Evolutionary conservation across 2,797 vertebrate genomes (phyloP), one percentile per base, ranked within the genome.

Genomic region (Dicrostonyx torquatus): DNA sequence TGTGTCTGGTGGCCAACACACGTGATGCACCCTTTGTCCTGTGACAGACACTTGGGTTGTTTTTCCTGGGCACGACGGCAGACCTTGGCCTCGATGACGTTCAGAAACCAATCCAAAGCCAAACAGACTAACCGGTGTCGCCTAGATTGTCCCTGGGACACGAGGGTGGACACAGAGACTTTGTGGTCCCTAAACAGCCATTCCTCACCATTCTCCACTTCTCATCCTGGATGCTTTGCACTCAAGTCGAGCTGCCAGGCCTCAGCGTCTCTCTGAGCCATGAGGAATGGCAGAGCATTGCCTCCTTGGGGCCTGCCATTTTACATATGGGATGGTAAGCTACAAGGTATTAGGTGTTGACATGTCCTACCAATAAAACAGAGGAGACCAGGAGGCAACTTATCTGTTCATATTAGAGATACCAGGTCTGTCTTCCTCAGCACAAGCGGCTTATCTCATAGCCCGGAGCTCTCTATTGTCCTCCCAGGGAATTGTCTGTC

Each of bases 21-120:
- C 1, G 3, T 0, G 10, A 26, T n/a, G 11, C 2, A 0, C 40
- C n/a, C 1, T 20, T 4, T 40, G 14, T 1, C 0, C 43, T 1
- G 1, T 1, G 17, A 2, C 15, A 22, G 50, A 12, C 29, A 0
- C 9, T 34, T 1, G 6, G n/a, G 6, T 14, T 9, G 11, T 11
- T 70, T 86, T 82, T 6, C 18, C 37, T 8, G 22, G 66, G 64
- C 14, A 6, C 0, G 1, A 58, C 34, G 58, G 77, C 58, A 60
- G 60, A 75, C 9, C 18, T 31, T 24, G 70, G 11, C 31, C 12
- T 0, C 1, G 0, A 2, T 0, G 29, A 76, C 11, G 31, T 43
- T 20, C 34, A 87, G 26, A 29, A 18, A 40, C 12, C 24, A 22
- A 18, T 48, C 40, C 6, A 1, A 62, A 31, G n/a, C 13, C n/a